Evolutionary conservation across 2,113 vertebrate species (phyloP).

Genomic region (Brachirus orientalis): DNA sequence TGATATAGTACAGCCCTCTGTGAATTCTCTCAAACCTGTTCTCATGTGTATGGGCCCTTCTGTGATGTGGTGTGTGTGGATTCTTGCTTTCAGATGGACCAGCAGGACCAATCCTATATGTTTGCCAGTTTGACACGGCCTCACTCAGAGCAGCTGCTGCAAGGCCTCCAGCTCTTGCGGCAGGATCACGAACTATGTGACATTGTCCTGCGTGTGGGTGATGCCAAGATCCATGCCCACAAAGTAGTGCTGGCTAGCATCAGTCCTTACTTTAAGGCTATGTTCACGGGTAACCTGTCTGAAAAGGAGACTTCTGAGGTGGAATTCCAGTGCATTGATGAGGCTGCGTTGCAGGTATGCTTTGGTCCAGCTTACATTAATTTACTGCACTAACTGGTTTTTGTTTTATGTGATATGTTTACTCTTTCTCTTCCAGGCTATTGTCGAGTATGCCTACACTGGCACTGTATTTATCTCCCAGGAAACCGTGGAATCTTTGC

Average conservation of each 20-base stretch:
- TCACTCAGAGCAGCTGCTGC: slow-evolving; percentile 97
- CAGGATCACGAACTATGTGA: slow-evolving; percentile 97
- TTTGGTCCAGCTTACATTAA: neutral
- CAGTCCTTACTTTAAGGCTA: slow-evolving; percentile 99
- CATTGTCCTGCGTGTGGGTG: slow-evolving; percentile 93
- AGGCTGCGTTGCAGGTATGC: slow-evolving; percentile 90
- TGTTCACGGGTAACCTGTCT: slow-evolving; percentile 97
- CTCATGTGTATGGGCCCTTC: neutral
- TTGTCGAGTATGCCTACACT: slow-evolving; percentile 97
- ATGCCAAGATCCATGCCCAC: slow-evolving; percentile 97
- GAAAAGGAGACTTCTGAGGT: slow-evolving; percentile 97
- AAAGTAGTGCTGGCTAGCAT: slow-evolving; percentile 97
- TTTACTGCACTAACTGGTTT: neutral
- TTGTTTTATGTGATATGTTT: slow-evolving; percentile 24
- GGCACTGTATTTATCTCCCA: slow-evolving; percentile 97
- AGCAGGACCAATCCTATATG: slow-evolving; percentile 93
- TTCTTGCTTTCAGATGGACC: slow-evolving; percentile 89
- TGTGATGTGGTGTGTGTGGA: slow-evolving; percentile 24
- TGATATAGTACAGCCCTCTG: too few species aligned
- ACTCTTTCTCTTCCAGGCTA: slow-evolving; percentile 82
- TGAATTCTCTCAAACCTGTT: too few species aligned
- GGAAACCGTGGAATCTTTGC: slow-evolving; percentile 95
- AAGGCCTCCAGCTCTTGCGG: slow-evolving; percentile 96
- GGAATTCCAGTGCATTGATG: slow-evolving; percentile 95
- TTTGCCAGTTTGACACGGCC: slow-evolving; percentile 95